phyloP scores from a whole-genome alignment of 2,888 invertebrate genomes.

The Smittia sp. region DNA sequence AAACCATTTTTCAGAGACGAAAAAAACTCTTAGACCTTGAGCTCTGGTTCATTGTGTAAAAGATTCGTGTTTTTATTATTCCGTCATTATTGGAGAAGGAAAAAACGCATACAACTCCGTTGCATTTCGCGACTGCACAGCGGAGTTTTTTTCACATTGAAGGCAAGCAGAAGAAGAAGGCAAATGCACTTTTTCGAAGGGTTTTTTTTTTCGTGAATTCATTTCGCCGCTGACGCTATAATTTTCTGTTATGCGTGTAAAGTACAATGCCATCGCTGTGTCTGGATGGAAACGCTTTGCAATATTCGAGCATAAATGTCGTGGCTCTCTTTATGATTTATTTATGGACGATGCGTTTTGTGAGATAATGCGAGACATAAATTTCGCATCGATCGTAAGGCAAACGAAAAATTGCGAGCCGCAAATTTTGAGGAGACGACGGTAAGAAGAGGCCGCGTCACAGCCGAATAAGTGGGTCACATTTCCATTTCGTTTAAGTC shows the following conservation, averaged over 20 bases:
- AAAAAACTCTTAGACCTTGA: conserved; percentile 7
- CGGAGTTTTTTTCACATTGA: conserved; percentile 28
- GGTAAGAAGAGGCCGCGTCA: background rate
- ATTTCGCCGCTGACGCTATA: background rate
- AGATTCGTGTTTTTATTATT: background rate
- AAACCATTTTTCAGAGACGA: background rate
- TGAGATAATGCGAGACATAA: conserved; percentile 20
- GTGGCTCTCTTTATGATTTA: conserved; percentile 23
- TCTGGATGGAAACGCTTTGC: conserved; percentile 31
- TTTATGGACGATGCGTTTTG: conserved; percentile 9
- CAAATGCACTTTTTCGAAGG: conserved; percentile 38
- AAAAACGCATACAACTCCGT: conserved; percentile 36
- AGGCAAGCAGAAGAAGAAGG: conserved; percentile 32
- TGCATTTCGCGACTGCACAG: conserved; percentile 29
- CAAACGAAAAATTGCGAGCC: background rate
- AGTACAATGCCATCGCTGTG: conserved; percentile 32
- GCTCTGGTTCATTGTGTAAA: conserved; percentile 20
- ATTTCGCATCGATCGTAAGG: background rate
- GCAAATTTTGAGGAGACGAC: background rate
- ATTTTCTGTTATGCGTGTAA: background rate
- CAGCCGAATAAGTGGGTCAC: conserved; percentile 18
- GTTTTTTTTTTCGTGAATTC: background rate
- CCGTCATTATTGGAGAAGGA: background rate
- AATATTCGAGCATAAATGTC: conserved; percentile 32
- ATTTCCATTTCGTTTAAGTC: conserved; percentile 21